Base-by-base conservation (phyloP, 2,888 invertebrate species). In the Spatulosminthurus flaviceps region DNA sequence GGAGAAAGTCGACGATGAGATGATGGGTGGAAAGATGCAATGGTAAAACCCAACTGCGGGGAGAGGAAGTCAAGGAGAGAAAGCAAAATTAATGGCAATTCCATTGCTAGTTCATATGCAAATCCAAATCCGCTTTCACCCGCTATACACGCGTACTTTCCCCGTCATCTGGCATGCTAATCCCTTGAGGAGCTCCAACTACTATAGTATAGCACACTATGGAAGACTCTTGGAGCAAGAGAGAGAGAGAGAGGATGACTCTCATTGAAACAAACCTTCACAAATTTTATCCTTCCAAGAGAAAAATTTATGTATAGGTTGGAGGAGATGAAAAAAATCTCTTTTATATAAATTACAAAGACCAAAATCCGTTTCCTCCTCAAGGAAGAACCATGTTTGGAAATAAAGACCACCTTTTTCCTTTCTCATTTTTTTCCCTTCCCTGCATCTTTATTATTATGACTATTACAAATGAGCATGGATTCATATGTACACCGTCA, bases 11-110 rank as follows among this genome's bases (percentile, higher is more conserved):
- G n/a, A 51, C 9, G 51, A 51, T 13, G 19, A 51, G 51, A n/a
- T 19, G 51, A 51, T 51, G 51, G 34, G n/a, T 51, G n/a, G 51
- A 51, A 51, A 51, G 51, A 51, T 19, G 51, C 51, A 2, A 2
- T 9, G 51, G 1, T 13, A 51, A 51, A 13, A 51, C 19, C 7
- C 51, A n/a, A 51, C 51, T 13, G n/a, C 51, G 51, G n/a, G 19
- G 16, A 51, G n/a, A n/a, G 51, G 51, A 51, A 51, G n/a, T 19
- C 9, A 51, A 51, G 51, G n/a, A 51, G 51, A 51, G 51, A 51
- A 16, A 51, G 51, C 51, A 51, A 51, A 51, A 51, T 51, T 51
- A 51, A 51, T 51, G 51, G 51, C 51, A 16, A 51, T 51, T 51
- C 51, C 51, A 51, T 16, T n/a, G 16, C 51, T 51, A 51, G 51